Base-by-base conservation (phyloP, 2,888 invertebrate genomes). In the Podabrus alpinus region DNA sequence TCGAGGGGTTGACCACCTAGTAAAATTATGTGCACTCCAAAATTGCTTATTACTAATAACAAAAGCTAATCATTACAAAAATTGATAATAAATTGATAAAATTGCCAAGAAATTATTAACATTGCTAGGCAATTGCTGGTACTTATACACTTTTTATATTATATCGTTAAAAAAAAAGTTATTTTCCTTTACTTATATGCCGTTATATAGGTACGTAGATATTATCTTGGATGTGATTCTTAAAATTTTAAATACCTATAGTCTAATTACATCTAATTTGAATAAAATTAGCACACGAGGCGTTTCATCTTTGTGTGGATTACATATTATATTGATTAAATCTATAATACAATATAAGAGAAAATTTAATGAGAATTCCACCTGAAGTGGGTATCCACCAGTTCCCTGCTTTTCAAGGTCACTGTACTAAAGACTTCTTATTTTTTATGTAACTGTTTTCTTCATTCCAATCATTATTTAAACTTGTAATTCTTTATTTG, bases 381-480 rank as follows among this genome's bases (percentile, higher is more conserved):
- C 45, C 45, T 45, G 45, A n/a, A 45, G n/a, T 45, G n/a, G n/a
- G 45, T 45, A 45, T n/a, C 45, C n/a, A 7, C 9, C 45, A 45
- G 7, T 45, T 45, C n/a, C n/a, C n/a, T 45, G 45, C 75, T 72
- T 80, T 77, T 72, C 81, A 82, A 82, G 82, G 82, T 82, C 80
- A 81, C 81, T 82, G 81, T 80, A 81, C 82, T 76, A 80, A 74
- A 76, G 75, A 45, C 76, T 77, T 61, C 74, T 71, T 76, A 71
- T 76, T 79, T 78, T 78, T 75, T 73, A 71, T 69, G 75, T 82
- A 82, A 82, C 82, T 81, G 82, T 82, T 77, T 76, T 70, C 78
- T 74, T 79, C 81, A 82, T 82, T 82, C 81, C 81, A 71, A 74
- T 80, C 78, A 79, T 82, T 79, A 73, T 80, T 80, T 78, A 72